Evolutionary conservation across 2,797 vertebrate species (phyloP), one percentile per base, ranked within the genome.

Genomic region (Oophaga sylvatica): DNA sequence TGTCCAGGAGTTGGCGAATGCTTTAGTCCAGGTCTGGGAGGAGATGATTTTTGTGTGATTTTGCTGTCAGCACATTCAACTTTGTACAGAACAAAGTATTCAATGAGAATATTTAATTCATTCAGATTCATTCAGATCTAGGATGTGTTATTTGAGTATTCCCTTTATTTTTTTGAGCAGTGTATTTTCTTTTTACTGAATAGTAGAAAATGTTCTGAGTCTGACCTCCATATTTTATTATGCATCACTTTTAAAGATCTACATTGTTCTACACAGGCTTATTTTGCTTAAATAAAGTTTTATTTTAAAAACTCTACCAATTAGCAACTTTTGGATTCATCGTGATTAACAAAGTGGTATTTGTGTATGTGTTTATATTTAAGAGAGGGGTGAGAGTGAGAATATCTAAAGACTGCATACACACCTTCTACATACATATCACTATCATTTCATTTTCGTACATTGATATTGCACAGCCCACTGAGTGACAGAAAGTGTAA

Each of bases 401-500:
- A 76, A 53, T 76, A 76, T 76, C 73, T 76, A 53, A 22, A 20
- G 70, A 45, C 8, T 11, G 35, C 19, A 45, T 22, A 9, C 10
- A 17, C 35, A 22, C 17, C 12, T 8, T 20, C 70, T 22, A 10
- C 20, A 73, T 41, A 73, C 35, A 8, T n/a, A 76, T 3, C 48
- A 48, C 53, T 48, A 53, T 81, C 20, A 48, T 80, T 87, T 59
- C 53, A 26, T 77, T 77, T 77, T 48, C 73, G n/a, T 56, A 70
- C 45, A 48, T 76, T 29, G 13, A 45, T 83, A 16, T 78, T 7
- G 83, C 60, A 78, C 81, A 67, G 19, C 20, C 45, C 63, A 87
- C 68, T 5, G 48, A 83, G 20, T 76, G 15, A 41, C 59, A 80
- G 79, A 20, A 70, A 73, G 85, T 57, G 77, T 79, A 68, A 60